A percentile compares a stretch with the other conserved stretches of the same genome.
phyloP scores from a whole-genome alignment of 2,797 vertebrate species.

The Sebastes hubbsi region DNA sequence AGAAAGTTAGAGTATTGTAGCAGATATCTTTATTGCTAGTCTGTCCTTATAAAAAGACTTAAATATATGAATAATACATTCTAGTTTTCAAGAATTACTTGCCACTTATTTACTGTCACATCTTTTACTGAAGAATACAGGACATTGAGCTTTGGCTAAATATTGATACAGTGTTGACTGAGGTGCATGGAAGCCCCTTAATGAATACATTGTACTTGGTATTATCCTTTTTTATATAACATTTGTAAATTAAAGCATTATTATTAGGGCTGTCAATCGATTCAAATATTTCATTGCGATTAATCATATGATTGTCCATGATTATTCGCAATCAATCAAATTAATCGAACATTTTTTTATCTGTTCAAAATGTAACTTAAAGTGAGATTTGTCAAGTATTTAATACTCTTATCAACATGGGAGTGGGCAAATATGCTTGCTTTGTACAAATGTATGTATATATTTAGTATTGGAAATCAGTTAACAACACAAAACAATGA shows the following conservation, averaged over 20 bases:
- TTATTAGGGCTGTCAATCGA: background rate
- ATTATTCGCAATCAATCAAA: too few species aligned
- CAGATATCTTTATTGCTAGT: background rate
- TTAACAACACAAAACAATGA: too few species aligned
- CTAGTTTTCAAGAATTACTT: background rate
- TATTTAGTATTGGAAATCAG: too few species aligned
- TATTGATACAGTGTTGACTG: background rate
- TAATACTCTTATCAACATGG: too few species aligned
- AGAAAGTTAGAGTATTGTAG: background rate
- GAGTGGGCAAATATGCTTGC: too few species aligned
- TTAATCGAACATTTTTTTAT: too few species aligned
- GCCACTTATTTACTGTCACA: background rate
- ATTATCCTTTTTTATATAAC: background rate
- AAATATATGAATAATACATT: background rate
- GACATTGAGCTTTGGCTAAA: background rate
- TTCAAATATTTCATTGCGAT: too few species aligned
- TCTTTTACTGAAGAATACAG: background rate
- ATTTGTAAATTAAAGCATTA: background rate
- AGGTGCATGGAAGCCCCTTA: too few species aligned
- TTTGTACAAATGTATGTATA: too few species aligned
- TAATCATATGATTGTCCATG: too few species aligned
- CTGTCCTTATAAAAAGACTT: background rate
- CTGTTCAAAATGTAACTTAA: too few species aligned
- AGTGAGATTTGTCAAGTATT: too few species aligned
- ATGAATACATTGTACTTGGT: background rate